These are phyloP conservation scores for Yasuhikotakia modesta DNA, from an alignment of 2,797 vertebrate genomes.

Conservation along the genomic window DNA sequence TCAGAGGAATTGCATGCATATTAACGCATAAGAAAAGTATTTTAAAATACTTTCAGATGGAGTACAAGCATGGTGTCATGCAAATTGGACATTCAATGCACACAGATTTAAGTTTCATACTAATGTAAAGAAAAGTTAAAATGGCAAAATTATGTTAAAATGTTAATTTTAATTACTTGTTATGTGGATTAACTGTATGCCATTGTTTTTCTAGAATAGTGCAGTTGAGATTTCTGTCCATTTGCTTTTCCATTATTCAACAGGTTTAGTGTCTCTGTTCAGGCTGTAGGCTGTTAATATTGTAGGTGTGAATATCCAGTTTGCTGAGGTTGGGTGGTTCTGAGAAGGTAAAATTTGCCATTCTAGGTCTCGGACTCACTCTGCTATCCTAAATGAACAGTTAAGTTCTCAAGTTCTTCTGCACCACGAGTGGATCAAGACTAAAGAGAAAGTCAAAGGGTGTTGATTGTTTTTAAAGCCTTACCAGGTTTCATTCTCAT, in stretches of 20 bases:
- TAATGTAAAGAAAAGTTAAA: background rate
- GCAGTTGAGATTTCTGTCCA: background rate
- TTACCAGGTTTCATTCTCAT: background rate
- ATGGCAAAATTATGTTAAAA: background rate
- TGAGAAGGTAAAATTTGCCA: slow-evolving; percentile 50
- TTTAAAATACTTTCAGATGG: background rate
- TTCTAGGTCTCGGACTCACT: slow-evolving; percentile 39
- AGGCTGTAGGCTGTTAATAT: slow-evolving; percentile 20
- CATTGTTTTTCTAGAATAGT: background rate
- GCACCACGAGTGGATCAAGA: slow-evolving; percentile 42
- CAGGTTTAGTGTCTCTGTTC: slow-evolving; percentile 4
- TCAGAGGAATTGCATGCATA: background rate
- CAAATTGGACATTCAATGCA: background rate
- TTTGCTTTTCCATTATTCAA: background rate
- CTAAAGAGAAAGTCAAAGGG: slow-evolving; percentile 8
- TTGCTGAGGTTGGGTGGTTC: slow-evolving; percentile 24
- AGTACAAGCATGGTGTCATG: background rate
- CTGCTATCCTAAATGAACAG: slow-evolving; percentile 53
- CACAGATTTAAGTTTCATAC: no score
- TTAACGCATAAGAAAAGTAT: background rate
- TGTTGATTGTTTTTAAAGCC: background rate
- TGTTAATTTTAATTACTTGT: background rate
- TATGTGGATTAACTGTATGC: background rate
- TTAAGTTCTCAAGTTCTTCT: slow-evolving; percentile 31
- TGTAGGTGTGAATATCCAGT: slow-evolving; percentile 20